Evolutionary conservation across 2,113 vertebrate genomes (phyloP).

Genomic region (Fregata magnificens): DNA sequence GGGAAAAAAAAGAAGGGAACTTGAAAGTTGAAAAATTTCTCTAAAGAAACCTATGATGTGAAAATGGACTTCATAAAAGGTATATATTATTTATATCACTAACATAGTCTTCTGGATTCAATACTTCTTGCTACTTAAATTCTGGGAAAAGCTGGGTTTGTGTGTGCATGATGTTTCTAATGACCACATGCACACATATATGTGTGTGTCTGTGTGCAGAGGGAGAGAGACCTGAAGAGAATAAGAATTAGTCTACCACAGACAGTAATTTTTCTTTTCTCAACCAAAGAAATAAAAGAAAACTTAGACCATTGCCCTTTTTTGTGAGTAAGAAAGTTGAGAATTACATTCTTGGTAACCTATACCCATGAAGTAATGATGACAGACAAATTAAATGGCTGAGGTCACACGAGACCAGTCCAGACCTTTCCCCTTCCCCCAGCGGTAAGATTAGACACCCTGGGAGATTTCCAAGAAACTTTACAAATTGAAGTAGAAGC

Average conservation of each 20-base stretch:
- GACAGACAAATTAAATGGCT: slow-evolving; percentile 56
- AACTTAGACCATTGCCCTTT: neutral
- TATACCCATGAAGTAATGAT: slow-evolving; percentile 28
- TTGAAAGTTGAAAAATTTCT: slow-evolving; percentile 29
- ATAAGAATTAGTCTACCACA: neutral
- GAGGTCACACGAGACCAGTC: slow-evolving; percentile 19
- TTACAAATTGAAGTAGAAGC: neutral
- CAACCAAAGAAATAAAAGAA: slow-evolving; percentile 21
- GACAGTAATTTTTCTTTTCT: neutral
- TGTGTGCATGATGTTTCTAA: neutral
- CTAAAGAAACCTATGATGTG: slow-evolving; percentile 35
- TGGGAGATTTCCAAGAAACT: neutral
- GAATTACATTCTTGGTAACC: slow-evolving; percentile 21
- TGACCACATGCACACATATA: neutral
- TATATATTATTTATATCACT: slow-evolving; percentile 22
- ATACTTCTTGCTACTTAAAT: slow-evolving; percentile 11
- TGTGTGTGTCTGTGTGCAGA: neutral
- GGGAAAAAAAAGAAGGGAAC: neutral
- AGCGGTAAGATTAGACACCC: neutral
- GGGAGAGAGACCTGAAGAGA: neutral
- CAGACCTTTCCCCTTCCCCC: slow-evolving; percentile 3
- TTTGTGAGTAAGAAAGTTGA: neutral
- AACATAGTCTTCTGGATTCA: neutral
- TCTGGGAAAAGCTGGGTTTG: neutral
- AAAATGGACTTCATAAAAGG: slow-evolving; percentile 37